Evolutionary conservation across 2,888 invertebrate genomes (phyloP), one percentile per base, ranked within the genome.

Genomic region (Ichneumon xanthorius): DNA sequence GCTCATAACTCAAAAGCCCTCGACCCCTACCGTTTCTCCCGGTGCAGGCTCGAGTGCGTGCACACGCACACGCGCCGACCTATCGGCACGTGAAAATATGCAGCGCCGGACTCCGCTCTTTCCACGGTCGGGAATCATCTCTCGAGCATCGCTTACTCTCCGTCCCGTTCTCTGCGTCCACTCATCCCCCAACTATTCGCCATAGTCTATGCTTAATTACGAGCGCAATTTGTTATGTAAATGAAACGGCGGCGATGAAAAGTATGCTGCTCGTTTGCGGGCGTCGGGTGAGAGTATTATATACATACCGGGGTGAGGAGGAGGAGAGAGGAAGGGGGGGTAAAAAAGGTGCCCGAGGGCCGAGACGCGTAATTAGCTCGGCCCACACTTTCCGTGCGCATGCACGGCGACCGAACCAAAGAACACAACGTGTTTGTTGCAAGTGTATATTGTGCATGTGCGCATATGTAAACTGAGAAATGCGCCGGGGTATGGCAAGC

Each of bases 281-380:
- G 79, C 61, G 75, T 82, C 76, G 58, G 40, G 26, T 16, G 48
- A 37, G 58, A 22, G 45, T 63, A 71, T 61, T 33, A 58, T 79
- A 53, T 72, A 37, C 50, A 72, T 73, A 78, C 67, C 77, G 45
- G 61, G 55, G 48, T 53, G 55, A 61, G 58, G 78, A 80, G 58
- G 80, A 70, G 75, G 71, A 55, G 80, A 70, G 55, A 67, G 33
- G 53, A 2, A 40, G 40, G 3, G 9, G 58, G 53, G n/a, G 65
- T n/a, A 50, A 76, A 26, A 70, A 80, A 83, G 81, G 82, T 84
- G 87, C 86, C 85, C 75, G 87, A 87, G 87, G 88, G 88, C 63
- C 87, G 86, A 87, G 87, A 87, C 87, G 88, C 87, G 87, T 87
- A 88, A 88, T 88, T 88, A 88, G 87, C 87, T 87, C 88, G 85